Base-by-base conservation (phyloP, 1,140 invertebrate genomes). In the Drosophila ironensis region DNA sequence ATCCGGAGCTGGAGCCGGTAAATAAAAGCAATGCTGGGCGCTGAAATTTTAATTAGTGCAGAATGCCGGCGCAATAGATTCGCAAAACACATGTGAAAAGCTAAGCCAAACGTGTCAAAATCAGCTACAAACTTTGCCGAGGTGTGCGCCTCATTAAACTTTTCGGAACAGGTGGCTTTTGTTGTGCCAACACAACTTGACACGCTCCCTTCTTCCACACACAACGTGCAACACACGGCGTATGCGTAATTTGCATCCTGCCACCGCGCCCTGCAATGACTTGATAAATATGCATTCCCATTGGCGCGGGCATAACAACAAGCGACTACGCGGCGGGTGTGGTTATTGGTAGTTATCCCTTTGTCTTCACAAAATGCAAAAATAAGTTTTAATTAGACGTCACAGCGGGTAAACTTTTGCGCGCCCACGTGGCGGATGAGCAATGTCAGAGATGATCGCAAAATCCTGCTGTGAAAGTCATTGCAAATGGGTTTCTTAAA, bases 241-340 rank as follows among this genome's bases (percentile, higher is more conserved):
- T 68, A 74, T 80, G 76, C 68, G 67, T 76, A 69, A 72, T 67
- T 56, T 64, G 72, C 56, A 57, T 40, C 51, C 54, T 27, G 30
- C 44, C 53, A 54, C 25, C 52, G n/a, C 59, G 72, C 68, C 69
- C 37, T 42, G 51, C 68, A 40, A 63, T 77, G 73, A 46, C 77
- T 72, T 82, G 68, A 63, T 84, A 84, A 84, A 78, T 73, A 86
- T n/a, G n/a, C n/a, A n/a, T 77, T 84, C 86, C 56, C 78, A 84
- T 78, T 86, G 78, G 40, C 63, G 54, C 47, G 51, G 47, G 37
- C 61, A 68, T 60, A 69, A 38, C 33, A 63, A 61, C 20, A 60
- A 33, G 14, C 44, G 33, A 28, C 27, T 41, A 41, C n/a, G 22
- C 30, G 24, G 20, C 2, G 12, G 22, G 6, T 9, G 22, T 11